phyloP scores from a whole-genome alignment of 2,797 vertebrate species.

The Todus mexicanus region DNA sequence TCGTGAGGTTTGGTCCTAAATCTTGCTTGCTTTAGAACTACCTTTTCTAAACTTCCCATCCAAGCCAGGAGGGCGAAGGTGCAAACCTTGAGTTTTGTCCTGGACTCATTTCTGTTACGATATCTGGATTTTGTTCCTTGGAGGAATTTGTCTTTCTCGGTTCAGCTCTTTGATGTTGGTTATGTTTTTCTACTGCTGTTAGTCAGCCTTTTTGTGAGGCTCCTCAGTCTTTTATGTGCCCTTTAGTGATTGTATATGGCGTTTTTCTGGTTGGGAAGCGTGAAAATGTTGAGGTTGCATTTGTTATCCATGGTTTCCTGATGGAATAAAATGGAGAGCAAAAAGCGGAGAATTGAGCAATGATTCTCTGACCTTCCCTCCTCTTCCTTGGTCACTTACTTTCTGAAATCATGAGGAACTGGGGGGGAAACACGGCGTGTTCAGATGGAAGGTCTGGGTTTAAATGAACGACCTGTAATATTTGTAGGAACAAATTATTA shows the following conservation, averaged over 20 bases:
- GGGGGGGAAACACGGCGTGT: rapidly evolving
- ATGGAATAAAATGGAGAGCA: not conserved
- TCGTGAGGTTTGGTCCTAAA: not conserved
- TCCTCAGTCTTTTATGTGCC: not conserved
- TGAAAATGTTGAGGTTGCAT: not conserved
- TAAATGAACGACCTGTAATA: not conserved
- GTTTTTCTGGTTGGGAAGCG: not conserved
- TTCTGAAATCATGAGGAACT: not conserved
- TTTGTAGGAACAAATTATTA: not conserved
- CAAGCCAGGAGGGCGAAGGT: not conserved
- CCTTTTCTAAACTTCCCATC: not conserved
- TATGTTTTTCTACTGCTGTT: not conserved
- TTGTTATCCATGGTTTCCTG: not conserved
- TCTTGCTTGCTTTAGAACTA: not conserved
- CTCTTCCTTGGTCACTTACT: not conserved
- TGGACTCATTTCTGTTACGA: not conserved
- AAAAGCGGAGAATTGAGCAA: not conserved
- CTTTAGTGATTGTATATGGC: not conserved
- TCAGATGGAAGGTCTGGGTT: not conserved
- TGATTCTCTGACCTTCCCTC: not conserved
- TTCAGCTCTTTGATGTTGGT: not conserved
- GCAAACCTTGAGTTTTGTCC: not conserved
- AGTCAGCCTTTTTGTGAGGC: not conserved
- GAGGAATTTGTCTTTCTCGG: not conserved
- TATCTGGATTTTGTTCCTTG: not conserved